Base-by-base conservation (phyloP, 2,888 invertebrate genomes). In the Syrphus vitripennis region DNA sequence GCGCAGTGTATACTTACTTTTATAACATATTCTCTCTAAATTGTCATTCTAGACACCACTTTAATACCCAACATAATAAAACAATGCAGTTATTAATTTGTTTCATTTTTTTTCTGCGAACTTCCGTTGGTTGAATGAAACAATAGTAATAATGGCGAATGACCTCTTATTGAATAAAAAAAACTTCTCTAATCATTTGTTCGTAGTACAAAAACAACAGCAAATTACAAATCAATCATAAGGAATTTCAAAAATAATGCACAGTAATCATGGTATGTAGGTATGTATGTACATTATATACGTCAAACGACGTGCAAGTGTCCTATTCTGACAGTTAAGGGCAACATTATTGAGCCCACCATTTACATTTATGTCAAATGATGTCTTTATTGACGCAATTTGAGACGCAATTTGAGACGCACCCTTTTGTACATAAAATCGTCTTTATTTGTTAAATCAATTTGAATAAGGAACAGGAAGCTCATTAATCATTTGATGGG, bases 31-130 rank as follows among this genome's bases (percentile, higher is more conserved):
- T 45, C 65, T 45, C 74, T 79, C 55, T 61, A 9, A 26, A 61
- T 78, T 83, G 78, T 78, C 78, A 83, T 83, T 78, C 83, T 50
- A 67, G 50, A 59, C 71, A 42, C 2, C 31, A 37, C 34, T 50
- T 31, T 37, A 48, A 31, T 67, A 19, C 7, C 21, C 31, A 67
- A 67, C 67, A 67, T 34, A 48, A 67, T 48, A 50, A 67, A 50
- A 67, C 67, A 67, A 50, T 67, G 67, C 48, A 50, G 50, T 67
- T 67, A 67, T n/a, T 34, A 67, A 50, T 67, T 67, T 67, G 48
- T 67, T 67, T 50, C 31, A 16, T 48, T 50, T 67, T 48, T 50
- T 67, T 67, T 67, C 24, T 45, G 34, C 67, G n/a, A 50, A 67
- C 67, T 67, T 67, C 67, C 67, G 67, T 3, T 67, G 34, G 37